Evolutionary conservation across 1,140 invertebrate genomes (phyloP), one percentile per base, ranked within the genome.

Genomic region (Drosophila baimaii): DNA sequence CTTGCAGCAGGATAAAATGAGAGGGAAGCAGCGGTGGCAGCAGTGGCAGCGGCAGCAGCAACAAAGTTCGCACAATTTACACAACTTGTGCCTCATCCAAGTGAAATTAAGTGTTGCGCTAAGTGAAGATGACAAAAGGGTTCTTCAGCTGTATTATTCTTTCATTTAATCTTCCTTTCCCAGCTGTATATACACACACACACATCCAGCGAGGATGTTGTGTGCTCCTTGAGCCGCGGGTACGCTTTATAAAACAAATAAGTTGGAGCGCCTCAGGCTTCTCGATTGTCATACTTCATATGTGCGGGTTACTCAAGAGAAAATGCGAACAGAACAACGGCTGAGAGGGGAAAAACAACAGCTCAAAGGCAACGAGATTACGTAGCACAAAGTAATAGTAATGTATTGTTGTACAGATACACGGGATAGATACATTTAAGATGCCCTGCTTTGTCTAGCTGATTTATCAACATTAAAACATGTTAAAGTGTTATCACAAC

Each of bases 71-170:
- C 83, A 88, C 83, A 86, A 86, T 86, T 86, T 86, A 86, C 83
- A 88, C 83, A 86, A 89, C 83, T 89, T 86, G 59, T 77, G 79
- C 56, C 83, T 77, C 84, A 79, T 77, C 71, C 84, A 83, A 88
- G 76, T 89, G 83, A 86, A 86, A 86, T 86, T 86, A 86, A 86
- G 83, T 86, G 84, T 86, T 88, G 83, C 84, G 83, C 83, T 86
- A 88, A 86, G 83, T 86, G 83, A 86, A 88, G 79, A 86, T 86
- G 83, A 86, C 84, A 86, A 86, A 86, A 86, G 83, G 83, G 83
- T 86, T 86, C 83, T 86, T 88, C 83, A 86, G 79, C 83, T 86
- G 79, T 86, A 86, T 86, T 86, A 86, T 86, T 86, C 83, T 86
- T 86, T 86, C 83, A 86, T 86, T 86, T 86, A 86, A 86, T 86